Base-by-base conservation (phyloP, 2,888 invertebrate species). In the Acrobasis suavella region DNA sequence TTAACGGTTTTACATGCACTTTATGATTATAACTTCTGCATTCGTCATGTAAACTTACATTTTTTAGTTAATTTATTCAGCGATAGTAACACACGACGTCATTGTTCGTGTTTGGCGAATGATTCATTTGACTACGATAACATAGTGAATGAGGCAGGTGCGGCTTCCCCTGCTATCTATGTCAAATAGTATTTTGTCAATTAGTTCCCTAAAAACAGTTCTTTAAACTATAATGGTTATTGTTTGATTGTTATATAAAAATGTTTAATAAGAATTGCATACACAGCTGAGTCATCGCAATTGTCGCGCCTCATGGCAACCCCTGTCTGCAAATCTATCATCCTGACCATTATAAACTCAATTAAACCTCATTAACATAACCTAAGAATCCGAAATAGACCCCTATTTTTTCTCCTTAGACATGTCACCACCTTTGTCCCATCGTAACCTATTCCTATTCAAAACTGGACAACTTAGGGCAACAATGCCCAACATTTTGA, bases 321-420 rank as follows among this genome's bases (percentile, higher is more conserved):
- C 76, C 81, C 80, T 75, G 70, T 68, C 69, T 74, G 69, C 70
- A 72, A 72, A 90, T 91, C 75, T 79, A 91, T 91, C 90, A 91
- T 85, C 67, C 80, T 77, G 80, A 77, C 86, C 80, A 91, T 92
- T 91, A 91, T 90, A 91, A 88, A 90, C 91, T 91, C 92, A 91
- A 92, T 92, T 92, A 92, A 91, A 92, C 89, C 88, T 85, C 81
- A 92, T 92, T 91, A 86, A 74, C 90, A 92, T 92, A 90, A 87
- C 83, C 86, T 80, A 80, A 77, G 79, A 77, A 65, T 69, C 68
- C 72, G 69, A 62, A 71, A 81, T 80, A 83, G 82, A 75, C 77
- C 73, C 66, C 79, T 80, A 83, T 87, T 85, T 80, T 84, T 70
- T 68, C 73, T 69, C 80, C 78, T 81, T 73, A 79, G 85, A 86